These are phyloP conservation scores for Rhabdomys pumilio DNA, from an alignment of 2,797 vertebrate genomes.

Conservation along the genomic window DNA sequence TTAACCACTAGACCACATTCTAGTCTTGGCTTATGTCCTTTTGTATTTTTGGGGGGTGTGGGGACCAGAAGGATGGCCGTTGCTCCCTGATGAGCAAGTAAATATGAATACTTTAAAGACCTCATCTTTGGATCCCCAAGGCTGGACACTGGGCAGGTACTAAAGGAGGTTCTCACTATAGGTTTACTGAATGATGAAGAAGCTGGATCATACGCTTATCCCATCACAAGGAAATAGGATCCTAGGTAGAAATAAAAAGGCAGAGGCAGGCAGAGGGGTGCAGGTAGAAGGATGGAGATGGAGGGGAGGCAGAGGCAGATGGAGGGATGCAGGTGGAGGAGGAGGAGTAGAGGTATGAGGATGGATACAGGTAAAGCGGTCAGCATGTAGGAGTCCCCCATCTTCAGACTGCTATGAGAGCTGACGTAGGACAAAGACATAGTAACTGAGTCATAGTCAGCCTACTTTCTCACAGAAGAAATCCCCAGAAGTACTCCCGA, in stretches of 20 bases:
- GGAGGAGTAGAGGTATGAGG: not conserved
- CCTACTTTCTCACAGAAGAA: not conserved
- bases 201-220: not conserved
- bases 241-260: not conserved
- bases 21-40: not conserved
- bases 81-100: not conserved
- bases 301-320: not conserved
- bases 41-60: not conserved
- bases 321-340: not conserved
- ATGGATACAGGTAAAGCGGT: not conserved
- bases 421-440: not conserved
- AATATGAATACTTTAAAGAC: not conserved
- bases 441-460: not conserved
- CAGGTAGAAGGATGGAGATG: not conserved
- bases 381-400: not conserved
- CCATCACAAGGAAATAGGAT: not conserved
- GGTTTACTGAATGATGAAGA: slow-evolving; percentile 7
- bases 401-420: not conserved
- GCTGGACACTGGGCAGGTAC: not conserved
- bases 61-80: not conserved
- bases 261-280: not conserved
- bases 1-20: not conserved
- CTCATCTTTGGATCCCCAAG: not conserved
- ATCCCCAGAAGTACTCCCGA: not conserved
- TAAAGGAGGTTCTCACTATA: not conserved